Percentiles rank a stretch among this genome's conserved stretches.
These are phyloP conservation scores for Drosophila littoralis DNA, from an alignment of 1,140 invertebrate genomes.

Conservation along the genomic window DNA sequence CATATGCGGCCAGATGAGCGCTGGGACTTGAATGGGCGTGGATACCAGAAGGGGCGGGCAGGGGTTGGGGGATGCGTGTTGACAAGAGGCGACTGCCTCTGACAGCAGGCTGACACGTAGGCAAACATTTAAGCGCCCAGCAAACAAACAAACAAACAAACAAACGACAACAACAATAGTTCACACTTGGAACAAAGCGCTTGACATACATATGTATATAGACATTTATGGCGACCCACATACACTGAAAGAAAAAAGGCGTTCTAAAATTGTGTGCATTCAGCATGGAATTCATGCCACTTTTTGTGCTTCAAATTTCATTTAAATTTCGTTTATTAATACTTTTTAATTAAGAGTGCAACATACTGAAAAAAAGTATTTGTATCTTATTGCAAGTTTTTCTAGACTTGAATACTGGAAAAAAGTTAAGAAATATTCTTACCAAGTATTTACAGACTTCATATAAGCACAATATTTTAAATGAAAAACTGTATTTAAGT, in stretches of 20 bases:
- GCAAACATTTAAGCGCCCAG: constrained; percentile 70
- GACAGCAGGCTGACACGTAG: constrained; percentile 73
- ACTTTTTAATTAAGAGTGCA: too few species aligned
- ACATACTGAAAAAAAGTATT: too few species aligned
- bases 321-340: neutral
- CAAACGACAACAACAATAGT: constrained; percentile 32
- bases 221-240: neutral
- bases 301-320: neutral
- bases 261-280: neutral
- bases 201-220: constrained; percentile 7
- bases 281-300: neutral
- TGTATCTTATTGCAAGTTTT: too few species aligned
- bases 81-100: constrained; percentile 33
- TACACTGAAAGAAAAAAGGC: neutral
- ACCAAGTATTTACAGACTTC: too few species aligned
- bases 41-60: neutral
- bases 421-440: too few species aligned
- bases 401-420: too few species aligned
- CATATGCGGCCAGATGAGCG: constrained; percentile 27
- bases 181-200: constrained; percentile 47
- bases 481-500: too few species aligned
- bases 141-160: constrained; percentile 48
- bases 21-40: neutral
- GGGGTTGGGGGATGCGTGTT: neutral
- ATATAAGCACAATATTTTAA: too few species aligned